phyloP scores from a whole-genome alignment of 2,888 invertebrate genomes.

The Eilema caniola region DNA sequence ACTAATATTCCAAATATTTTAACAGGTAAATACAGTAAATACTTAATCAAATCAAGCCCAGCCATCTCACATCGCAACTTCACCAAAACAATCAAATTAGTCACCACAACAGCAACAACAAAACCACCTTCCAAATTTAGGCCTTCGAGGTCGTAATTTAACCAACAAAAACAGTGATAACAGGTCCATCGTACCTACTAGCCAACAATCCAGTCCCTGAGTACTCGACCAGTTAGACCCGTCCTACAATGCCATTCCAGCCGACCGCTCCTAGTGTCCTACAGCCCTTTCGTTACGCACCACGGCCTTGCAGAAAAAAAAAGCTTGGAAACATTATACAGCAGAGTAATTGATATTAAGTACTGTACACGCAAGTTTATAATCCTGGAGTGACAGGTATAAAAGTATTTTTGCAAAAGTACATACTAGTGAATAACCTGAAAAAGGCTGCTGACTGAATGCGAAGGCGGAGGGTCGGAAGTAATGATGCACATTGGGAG shows the following conservation, averaged over 20 bases:
- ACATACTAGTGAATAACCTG: too few relatives aligned
- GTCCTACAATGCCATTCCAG: slow-evolving; percentile 63
- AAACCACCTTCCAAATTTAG: slow-evolving; percentile 2
- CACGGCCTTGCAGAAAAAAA: slow-evolving; percentile 37
- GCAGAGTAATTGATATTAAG: slow-evolving; percentile 16
- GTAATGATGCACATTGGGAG: too few relatives aligned
- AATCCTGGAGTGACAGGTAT: neutral
- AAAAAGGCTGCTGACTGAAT: too few relatives aligned
- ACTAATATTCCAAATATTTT: neutral
- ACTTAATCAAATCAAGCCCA: neutral
- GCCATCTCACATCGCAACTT: neutral
- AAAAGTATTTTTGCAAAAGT: neutral
- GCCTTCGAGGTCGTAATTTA: slow-evolving; percentile 24
- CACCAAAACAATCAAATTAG: neutral
- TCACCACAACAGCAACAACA: neutral
- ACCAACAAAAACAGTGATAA: slow-evolving; percentile 34
- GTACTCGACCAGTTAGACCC: slow-evolving; percentile 58
- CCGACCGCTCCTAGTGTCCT: slow-evolving; percentile 54
- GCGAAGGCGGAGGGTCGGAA: too few relatives aligned
- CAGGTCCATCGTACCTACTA: slow-evolving; percentile 35
- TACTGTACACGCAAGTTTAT: neutral
- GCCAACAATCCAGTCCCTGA: slow-evolving; percentile 56
- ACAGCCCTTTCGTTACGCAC: slow-evolving; percentile 51
- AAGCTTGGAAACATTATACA: slow-evolving; percentile 36
- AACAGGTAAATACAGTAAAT: neutral